phyloP scores from a whole-genome alignment of 2,797 vertebrate species.

The Falco rusticolus region DNA sequence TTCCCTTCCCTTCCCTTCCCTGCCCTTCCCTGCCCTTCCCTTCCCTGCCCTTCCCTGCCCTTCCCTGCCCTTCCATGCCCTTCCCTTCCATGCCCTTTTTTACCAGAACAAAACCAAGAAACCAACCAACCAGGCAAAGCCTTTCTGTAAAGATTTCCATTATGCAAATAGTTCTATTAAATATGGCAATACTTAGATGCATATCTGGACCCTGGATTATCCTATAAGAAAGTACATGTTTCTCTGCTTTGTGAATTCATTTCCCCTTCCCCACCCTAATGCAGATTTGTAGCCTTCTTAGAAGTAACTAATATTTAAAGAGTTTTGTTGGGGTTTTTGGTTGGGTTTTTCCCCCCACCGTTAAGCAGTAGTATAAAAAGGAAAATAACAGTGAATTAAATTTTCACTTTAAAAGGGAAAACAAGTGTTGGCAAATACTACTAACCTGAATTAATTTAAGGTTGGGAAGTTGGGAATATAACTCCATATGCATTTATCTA shows the following conservation, averaged over 20 bases:
- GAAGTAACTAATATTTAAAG: not conserved
- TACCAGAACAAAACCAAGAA: not conserved
- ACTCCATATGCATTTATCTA: not conserved
- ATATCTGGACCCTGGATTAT: not conserved
- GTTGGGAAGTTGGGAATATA: not conserved
- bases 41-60: not conserved
- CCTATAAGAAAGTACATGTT: not conserved
- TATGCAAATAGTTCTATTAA: not conserved
- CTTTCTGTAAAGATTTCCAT: not conserved
- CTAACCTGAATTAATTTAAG: not conserved
- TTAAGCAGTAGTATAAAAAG: not conserved
- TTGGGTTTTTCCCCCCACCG: accelerated
- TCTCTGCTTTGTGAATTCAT: not conserved
- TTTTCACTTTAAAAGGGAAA: not conserved
- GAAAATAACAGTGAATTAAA: not conserved
- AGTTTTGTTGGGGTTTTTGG: not conserved
- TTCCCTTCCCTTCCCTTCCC: not conserved
- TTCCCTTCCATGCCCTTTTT: too few relatives aligned
- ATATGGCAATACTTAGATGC: not conserved
- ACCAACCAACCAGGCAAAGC: not conserved
- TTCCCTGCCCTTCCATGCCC: too few relatives aligned
- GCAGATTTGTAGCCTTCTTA: not conserved
- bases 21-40: too few relatives aligned
- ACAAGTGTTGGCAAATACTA: not conserved
- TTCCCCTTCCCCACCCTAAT: not conserved